Conservation (phyloP, 1,140 invertebrate genomes). For the Temnothorax nylanderi region DNA sequence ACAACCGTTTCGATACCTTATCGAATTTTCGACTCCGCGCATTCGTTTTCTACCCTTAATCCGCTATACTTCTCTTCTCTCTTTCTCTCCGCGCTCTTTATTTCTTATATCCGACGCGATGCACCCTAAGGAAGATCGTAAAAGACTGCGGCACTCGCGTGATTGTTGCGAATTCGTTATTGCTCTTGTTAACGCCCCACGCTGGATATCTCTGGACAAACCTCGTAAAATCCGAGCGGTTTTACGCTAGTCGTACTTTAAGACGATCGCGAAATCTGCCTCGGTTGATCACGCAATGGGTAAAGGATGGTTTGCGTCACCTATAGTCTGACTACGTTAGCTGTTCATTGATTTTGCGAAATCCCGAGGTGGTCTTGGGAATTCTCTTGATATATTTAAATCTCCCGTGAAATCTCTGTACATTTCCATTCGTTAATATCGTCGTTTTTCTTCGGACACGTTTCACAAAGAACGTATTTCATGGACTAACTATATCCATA, state of each 20-base stretch:
- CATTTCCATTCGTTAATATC: too few relatives aligned
- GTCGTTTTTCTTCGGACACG: neutral
- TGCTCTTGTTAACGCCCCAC: slow-evolving; percentile 78
- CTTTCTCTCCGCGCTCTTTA: neutral
- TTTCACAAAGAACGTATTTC: neutral
- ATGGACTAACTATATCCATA: neutral
- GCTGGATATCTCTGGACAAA: slow-evolving; percentile 74
- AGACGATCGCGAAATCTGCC: slow-evolving; percentile 58
- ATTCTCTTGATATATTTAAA: neutral
- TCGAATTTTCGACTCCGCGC: slow-evolving; percentile 8
- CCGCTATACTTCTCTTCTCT: neutral
- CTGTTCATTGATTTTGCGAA: neutral
- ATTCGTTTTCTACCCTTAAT: neutral
- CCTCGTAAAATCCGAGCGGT: slow-evolving; percentile 75
- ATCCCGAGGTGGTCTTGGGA: neutral
- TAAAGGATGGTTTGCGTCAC: slow-evolving; percentile 27
- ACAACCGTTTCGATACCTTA: slow-evolving; percentile 6
- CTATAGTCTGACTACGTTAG: neutral
- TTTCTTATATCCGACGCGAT: slow-evolving; percentile 61
- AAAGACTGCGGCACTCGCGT: slow-evolving; percentile 74
- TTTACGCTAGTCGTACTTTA: slow-evolving; percentile 48
- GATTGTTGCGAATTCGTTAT: slow-evolving; percentile 81
- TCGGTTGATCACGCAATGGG: slow-evolving; percentile 52
- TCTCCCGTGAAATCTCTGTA: too few relatives aligned
- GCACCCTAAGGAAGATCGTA: slow-evolving; percentile 63